Base-by-base conservation (phyloP, 2,797 vertebrate species). In the Rallus crepitans region DNA sequence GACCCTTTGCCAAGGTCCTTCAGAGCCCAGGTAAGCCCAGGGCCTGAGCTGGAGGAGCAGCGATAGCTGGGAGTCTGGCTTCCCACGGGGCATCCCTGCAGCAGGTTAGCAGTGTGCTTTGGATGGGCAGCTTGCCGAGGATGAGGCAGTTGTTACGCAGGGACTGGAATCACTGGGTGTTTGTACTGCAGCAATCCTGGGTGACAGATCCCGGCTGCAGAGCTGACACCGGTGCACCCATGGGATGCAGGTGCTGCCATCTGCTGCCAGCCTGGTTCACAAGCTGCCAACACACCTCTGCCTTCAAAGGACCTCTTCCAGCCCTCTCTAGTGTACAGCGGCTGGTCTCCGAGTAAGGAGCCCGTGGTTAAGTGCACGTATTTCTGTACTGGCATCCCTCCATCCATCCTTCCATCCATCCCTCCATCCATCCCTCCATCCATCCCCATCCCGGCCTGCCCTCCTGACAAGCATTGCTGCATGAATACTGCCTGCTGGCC, bases 241-340 rank as follows among this genome's bases (percentile, higher is more conserved):
- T 4, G 63, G 35, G 60, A 1, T 13, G 56, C n/a, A 12, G 87
- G 64, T 89, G 91, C 93, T 92, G 87, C 91, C 93, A 89, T 64
- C 85, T 93, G 78, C 89, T 77, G 86, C 91, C 88, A 66, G 60
- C 82, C 3, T 5, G 21, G 20, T 17, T 35, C 76, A 9, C 37
- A 14, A 28, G 24, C 68, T 23, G 9, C 1, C 1, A 3, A 6
- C n/a, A 15, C 4, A 13, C 18, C n/a, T 24, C 12, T 39, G 47
- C 80, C 30, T 4, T 5, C 48, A 37, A 35, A 55, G 64, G n/a
- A 5, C 80, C 37, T 28, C 47, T n/a, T 31, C 18, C 42, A 45
- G 42, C 18, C 42, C 42, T 45, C 42, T 45, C 42, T 45, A 45
- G 42, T 18, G 42, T 45, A 45, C 42, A 45, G 18, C 42, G 42